Conservation (phyloP, 23 tunicate genomes). For the Trididemnum clinides region DNA sequence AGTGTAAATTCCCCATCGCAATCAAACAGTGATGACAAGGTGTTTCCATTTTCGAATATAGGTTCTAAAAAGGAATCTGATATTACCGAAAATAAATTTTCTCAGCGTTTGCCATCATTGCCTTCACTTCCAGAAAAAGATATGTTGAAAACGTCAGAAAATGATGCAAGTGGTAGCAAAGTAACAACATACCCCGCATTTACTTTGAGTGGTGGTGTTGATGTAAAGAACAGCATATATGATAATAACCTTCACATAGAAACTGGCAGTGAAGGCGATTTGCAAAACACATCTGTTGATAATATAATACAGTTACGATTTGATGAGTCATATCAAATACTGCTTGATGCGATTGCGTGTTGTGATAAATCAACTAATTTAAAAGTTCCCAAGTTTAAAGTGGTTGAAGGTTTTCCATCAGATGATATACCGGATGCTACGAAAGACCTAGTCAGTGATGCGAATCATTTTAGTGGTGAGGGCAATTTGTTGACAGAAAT, state of each 20-base stretch:
- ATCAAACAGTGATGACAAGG: neutral
- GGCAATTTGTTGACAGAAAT: slow-evolving; percentile 31
- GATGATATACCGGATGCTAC: neutral
- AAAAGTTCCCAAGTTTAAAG: neutral
- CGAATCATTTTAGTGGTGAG: neutral
- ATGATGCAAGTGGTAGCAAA: neutral
- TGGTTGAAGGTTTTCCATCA: neutral
- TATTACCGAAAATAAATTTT: neutral
- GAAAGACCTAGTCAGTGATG: neutral
- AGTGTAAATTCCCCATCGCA: neutral
- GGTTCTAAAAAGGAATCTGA: neutral
- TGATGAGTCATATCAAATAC: slow-evolving; percentile 76
- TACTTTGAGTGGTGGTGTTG: neutral
- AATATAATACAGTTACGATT: slow-evolving; percentile 43
- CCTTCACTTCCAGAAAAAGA: slow-evolving; percentile 26
- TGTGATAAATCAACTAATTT: slow-evolving; percentile 41
- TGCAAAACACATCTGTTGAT: neutral
- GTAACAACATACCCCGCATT: neutral
- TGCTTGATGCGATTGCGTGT: slow-evolving; percentile 69
- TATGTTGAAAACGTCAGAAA: neutral
- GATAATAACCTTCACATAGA: slow-evolving; percentile 26
- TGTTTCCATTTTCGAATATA: too few relatives aligned
- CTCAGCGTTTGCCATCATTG: neutral
- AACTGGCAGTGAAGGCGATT: too few relatives aligned
- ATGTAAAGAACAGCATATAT: slow-evolving; percentile 52